Evolutionary conservation across 2,113 vertebrate genomes (phyloP), one percentile per base, ranked within the genome.

Genomic region (Phoenicopterus ruber): DNA sequence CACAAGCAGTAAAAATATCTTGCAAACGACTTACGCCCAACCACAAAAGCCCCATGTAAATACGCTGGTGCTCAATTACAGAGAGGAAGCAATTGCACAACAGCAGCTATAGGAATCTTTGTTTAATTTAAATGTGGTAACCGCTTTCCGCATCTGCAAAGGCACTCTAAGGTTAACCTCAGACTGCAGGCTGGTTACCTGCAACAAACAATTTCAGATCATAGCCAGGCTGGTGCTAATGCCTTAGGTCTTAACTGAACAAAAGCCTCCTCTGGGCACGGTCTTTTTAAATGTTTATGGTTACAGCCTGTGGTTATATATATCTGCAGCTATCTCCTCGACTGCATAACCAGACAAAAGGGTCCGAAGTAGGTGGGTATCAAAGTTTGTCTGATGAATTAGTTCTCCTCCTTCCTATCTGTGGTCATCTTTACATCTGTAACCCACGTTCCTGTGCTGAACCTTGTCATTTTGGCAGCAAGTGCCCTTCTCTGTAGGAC

Each of bases 21-120:
- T 90, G 84, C 88, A 92, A 93, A 94, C 31, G 6, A 92, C 90
- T 94, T 91, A 87, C 9, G 3, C 70, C 80, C 80, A 77, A 36
- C 82, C 97, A 90, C 96, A 94, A 94, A 97, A 94, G 82, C 74
- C 91, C 93, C 34, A 16, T 47, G 82, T 96, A 97, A 96, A 96
- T 93, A 78, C 40, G 52, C 87, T 58, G 66, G 88, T 87, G 87
- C 90, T 95, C 91, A 80, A 36, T 97, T 90, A 93, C 95, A 90
- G 90, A 96, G 46, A 59, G 82, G 89, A 97, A 96, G 81, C 7
- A 17, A 62, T 69, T 93, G 74, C 73, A 78, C 88, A 89, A 58
- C 50, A 91, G 90, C 29, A 19, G 72, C 88, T 86, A 82, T 34
- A 90, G 79, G 92, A 77, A 54, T 50, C 77, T 77, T 90, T 70